Conservation (phyloP, 2,888 invertebrate species). For the Ophioninae sp. region DNA sequence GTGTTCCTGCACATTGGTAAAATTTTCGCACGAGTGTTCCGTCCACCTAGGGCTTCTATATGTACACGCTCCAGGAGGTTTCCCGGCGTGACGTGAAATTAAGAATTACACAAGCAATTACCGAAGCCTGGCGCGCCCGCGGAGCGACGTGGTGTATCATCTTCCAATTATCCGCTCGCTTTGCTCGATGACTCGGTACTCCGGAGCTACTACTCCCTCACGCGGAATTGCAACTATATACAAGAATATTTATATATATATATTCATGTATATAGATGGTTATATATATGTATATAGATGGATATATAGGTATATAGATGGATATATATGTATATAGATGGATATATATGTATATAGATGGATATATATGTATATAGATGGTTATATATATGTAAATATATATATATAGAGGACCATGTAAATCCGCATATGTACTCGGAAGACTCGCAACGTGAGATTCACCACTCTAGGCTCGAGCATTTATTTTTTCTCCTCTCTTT, state of each 20-base stretch:
- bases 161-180: slow-evolving; percentile 76
- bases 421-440: slow-evolving; percentile 7
- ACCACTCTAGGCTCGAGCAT: slow-evolving; percentile 43
- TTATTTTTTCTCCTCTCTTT: slow-evolving; percentile 12
- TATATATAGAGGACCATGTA: neutral
- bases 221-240: slow-evolving; percentile 52
- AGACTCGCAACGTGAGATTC: slow-evolving; percentile 9
- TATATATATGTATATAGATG: no score
- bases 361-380: no score
- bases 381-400: slow-evolving; percentile 26
- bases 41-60: slow-evolving; percentile 40
- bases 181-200: slow-evolving; percentile 68
- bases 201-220: slow-evolving; percentile 57
- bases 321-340: no score
- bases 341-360: no score
- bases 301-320: no score
- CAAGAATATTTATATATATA: neutral
- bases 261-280: no score
- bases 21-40: slow-evolving; percentile 37
- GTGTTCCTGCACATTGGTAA: slow-evolving; percentile 24
- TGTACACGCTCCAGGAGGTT: slow-evolving; percentile 66
- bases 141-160: slow-evolving; percentile 77
- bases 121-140: slow-evolving; percentile 73
- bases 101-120: slow-evolving; percentile 79
- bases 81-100: slow-evolving; percentile 78